A percentile compares a stretch with the other conserved stretches of the same genome.
Evolutionary conservation across 1,140 invertebrate species (phyloP).

Genomic region (Drosophila sproati): DNA sequence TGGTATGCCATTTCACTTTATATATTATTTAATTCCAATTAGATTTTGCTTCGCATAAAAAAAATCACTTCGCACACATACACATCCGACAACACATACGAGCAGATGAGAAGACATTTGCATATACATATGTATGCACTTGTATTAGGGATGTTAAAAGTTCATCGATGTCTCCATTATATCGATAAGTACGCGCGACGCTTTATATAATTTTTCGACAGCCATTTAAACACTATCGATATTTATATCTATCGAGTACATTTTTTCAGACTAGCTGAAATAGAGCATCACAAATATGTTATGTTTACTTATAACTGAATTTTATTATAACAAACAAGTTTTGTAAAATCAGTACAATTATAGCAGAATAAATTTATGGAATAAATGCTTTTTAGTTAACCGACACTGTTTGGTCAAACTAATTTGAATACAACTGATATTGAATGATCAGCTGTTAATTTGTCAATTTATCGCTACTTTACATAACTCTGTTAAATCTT

Average conservation of each 20-base stretch:
- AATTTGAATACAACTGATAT: too few relatives aligned
- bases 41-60: slow-evolving; percentile 66
- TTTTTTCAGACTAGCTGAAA: neutral
- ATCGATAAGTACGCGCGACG: slow-evolving; percentile 32
- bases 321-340: too few relatives aligned
- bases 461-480: too few relatives aligned
- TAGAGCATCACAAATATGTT: neutral
- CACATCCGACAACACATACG: slow-evolving; percentile 47
- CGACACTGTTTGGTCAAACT: too few relatives aligned
- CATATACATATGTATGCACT: slow-evolving; percentile 55
- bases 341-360: too few relatives aligned
- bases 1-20: slow-evolving; percentile 51
- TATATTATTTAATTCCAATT: slow-evolving; percentile 68
- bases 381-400: too few relatives aligned
- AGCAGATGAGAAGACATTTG: slow-evolving; percentile 60
- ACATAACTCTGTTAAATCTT: too few relatives aligned
- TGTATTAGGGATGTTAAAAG: slow-evolving; percentile 42
- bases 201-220: neutral
- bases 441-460: too few relatives aligned
- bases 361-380: too few relatives aligned
- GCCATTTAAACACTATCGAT: slow-evolving; percentile 23
- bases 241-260: slow-evolving; percentile 3
- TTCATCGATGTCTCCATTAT: slow-evolving; percentile 28
- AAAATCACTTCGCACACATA: slow-evolving; percentile 61
- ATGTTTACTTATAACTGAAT: too few relatives aligned